Evolutionary conservation across 2,113 vertebrate genomes (phyloP).

Genomic region (Anas platyrhynchos): DNA sequence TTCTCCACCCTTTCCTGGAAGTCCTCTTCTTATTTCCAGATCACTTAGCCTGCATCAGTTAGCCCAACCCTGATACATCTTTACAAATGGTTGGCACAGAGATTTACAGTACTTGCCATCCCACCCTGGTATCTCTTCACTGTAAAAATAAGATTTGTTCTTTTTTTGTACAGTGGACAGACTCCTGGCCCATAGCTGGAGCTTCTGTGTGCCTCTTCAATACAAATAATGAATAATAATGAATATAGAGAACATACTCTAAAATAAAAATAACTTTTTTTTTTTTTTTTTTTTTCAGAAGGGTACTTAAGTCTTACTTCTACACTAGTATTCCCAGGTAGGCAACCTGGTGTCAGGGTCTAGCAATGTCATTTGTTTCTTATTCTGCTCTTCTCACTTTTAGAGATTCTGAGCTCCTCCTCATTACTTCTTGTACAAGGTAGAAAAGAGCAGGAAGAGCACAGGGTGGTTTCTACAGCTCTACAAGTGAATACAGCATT

Average conservation of each 20-base stretch:
- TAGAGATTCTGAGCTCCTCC: background rate
- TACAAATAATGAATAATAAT: conserved; percentile 31
- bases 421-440: background rate
- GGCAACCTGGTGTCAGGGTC: background rate
- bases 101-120: background rate
- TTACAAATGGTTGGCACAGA: background rate
- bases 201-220: background rate
- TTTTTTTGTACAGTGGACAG: background rate
- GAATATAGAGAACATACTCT: background rate
- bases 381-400: background rate
- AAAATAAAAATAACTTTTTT: background rate
- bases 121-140: background rate
- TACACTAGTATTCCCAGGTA: background rate
- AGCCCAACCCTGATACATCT: background rate
- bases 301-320: background rate
- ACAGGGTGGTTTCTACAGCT: conserved; percentile 16
- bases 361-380: background rate
- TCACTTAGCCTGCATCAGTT: background rate
- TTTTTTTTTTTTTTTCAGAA: background rate
- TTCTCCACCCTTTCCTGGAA: background rate
- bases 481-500: conserved; percentile 20
- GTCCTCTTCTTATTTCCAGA: background rate
- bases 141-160: background rate
- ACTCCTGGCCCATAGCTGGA: background rate
- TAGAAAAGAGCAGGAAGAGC: background rate